Percentiles rank a stretch among this genome's conserved stretches.
Evolutionary conservation across 2,113 vertebrate genomes (phyloP).

Genomic region (Cyprinodon tularosa): DNA sequence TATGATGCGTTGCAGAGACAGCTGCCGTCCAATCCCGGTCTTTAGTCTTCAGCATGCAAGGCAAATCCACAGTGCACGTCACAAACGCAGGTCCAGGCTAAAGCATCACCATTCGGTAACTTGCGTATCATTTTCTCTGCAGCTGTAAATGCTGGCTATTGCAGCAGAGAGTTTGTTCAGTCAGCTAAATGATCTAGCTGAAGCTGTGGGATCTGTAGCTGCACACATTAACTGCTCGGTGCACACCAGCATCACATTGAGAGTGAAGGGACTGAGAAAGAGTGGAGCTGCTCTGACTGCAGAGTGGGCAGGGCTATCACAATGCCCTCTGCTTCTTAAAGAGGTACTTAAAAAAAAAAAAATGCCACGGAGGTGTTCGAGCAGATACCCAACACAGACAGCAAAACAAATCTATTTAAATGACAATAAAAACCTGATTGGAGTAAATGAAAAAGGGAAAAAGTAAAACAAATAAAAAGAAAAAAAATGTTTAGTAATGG

Average conservation of each 20-base stretch:
- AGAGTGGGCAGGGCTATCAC: slow-evolving; percentile 61
- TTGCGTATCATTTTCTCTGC: slow-evolving; percentile 13
- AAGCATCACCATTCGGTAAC: slow-evolving; percentile 10
- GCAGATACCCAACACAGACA: background rate
- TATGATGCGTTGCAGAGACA: slow-evolving; percentile 47
- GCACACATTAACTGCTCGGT: slow-evolving; percentile 34
- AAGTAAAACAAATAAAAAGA: background rate
- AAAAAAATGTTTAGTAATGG: background rate
- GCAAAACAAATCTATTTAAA: background rate
- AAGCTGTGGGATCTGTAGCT: slow-evolving; percentile 45
- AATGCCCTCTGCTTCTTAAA: slow-evolving; percentile 50
- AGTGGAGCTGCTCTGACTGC: slow-evolving; percentile 49
- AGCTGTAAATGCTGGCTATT: slow-evolving; percentile 20
- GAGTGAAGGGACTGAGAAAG: slow-evolving; percentile 2
- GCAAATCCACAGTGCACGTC: slow-evolving; percentile 9
- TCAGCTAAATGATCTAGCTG: slow-evolving; percentile 60
- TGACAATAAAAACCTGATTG: background rate
- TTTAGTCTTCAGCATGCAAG: slow-evolving; percentile 19
- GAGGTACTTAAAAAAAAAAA: slow-evolving; percentile 34
- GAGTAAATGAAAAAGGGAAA: background rate
- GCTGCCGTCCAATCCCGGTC: slow-evolving; percentile 40
- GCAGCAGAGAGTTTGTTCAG: slow-evolving; percentile 39
- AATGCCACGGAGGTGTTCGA: background rate
- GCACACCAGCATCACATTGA: slow-evolving; percentile 50
- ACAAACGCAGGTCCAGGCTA: slow-evolving; percentile 15